Base-by-base conservation (phyloP, 53 echinoderm and acorn worm genomes). In the Apostichopus leukothele region DNA sequence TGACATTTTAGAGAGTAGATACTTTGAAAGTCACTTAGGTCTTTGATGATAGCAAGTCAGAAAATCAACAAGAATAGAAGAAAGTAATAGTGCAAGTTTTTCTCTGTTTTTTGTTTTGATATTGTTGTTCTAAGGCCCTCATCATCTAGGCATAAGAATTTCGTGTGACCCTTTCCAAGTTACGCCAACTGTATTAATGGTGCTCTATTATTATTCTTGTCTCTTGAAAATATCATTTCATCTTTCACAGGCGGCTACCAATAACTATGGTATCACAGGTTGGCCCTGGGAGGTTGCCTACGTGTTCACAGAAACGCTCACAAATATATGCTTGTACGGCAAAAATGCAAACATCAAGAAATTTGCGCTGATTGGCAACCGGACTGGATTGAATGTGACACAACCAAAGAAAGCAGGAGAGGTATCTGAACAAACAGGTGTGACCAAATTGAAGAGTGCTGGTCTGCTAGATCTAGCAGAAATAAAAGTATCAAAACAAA, bases 211-310 rank as follows among this genome's bases (percentile, higher is more conserved):
- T 39, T 39, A 39, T 39, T 3, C 39, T 39, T 39, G 39, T 2
- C 39, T 39, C 39, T 39, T 39, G 39, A 39, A 39, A 39, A 39
- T 39, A 39, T 39, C 39, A 39, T 50, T 8, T 67, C 87, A 23
- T 75, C 51, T 52, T 89, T 59, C 39, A 51, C 23, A 96, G 99
- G 74, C 92, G 9, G 55, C 39, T 39, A 39, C 94, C 18, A 93
- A 94, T 20, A 79, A 91, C 25, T 91, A 92, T 60, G 99, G 99
- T 21, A 91, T 99, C n/a, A 89, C 80, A 20, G 92, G 92, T 53
- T 99, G 99, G 99, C 92, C 93, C 7, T 99, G 99, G 99, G 96
- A 99, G 76, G 95, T 96, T 19, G 93, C 93, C 83, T 99, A 96
- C 80, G 90, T 91, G 84, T 96, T 94, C 90, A 90, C 94, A 50